Evolutionary conservation across 2,113 vertebrate species (phyloP).

Genomic region (Suricata suricatta): DNA sequence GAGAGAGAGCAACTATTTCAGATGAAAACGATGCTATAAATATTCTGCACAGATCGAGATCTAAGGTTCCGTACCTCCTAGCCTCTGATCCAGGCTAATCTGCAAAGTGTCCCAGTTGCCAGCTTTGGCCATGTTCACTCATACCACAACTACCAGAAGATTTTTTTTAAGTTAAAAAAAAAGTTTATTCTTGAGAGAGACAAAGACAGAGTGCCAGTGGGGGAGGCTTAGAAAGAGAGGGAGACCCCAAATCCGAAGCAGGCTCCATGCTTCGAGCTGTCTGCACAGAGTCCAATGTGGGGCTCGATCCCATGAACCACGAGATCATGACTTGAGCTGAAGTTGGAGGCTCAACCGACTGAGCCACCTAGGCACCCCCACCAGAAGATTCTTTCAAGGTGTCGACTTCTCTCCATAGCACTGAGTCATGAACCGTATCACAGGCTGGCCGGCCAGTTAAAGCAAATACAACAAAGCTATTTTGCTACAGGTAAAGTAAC

Average conservation of each 20-base stretch:
- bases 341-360: no score
- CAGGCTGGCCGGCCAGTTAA: background rate
- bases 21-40: background rate
- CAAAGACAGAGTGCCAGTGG: no score
- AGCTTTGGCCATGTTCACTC: background rate
- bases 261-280: no score
- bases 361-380: background rate
- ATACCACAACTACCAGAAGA: background rate
- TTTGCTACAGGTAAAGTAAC: constrained; percentile 14
- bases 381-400: background rate
- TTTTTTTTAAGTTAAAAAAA: background rate
- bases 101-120: background rate
- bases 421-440: background rate
- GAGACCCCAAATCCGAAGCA: no score
- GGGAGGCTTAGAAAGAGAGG: no score
- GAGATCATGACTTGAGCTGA: no score
- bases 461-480: background rate
- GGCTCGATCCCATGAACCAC: no score
- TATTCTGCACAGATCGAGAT: background rate
- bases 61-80: background rate
- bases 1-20: background rate
- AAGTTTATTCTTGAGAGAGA: no score
- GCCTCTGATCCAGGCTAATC: background rate
- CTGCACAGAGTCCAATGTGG: no score
- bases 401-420: background rate